Conservation (phyloP, 2,113 vertebrate genomes). For the Spheniscus mendiculus region DNA sequence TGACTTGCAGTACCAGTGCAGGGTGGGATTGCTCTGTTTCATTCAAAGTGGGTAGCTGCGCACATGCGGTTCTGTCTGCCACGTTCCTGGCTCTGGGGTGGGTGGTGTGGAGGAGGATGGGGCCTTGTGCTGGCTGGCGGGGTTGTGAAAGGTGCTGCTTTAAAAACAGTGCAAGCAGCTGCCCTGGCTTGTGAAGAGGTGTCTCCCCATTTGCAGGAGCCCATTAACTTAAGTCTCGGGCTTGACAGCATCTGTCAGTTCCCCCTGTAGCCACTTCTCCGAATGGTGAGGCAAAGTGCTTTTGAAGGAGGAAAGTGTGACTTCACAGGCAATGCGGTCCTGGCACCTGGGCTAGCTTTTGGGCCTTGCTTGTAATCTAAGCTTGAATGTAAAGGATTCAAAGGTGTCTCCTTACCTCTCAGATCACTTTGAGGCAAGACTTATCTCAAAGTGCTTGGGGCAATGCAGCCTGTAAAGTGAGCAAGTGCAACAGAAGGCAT, state of each 20-base stretch:
- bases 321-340: not conserved
- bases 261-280: not conserved
- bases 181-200: not conserved
- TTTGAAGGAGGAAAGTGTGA: not conserved
- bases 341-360: not conserved
- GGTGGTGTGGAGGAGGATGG: not conserved
- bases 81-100: not conserved
- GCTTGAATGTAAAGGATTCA: not conserved
- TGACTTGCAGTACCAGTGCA: not conserved
- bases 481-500: not conserved
- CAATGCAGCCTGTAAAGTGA: not conserved
- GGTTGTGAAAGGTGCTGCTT: not conserved
- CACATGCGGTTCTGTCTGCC: accelerated
- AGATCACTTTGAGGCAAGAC: constrained; percentile 18
- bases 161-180: not conserved
- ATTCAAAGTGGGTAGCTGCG: not conserved
- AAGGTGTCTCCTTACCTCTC: not conserved
- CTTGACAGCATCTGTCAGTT: not conserved
- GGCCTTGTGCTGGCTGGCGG: not conserved
- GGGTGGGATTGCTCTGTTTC: not conserved
- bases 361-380: constrained; percentile 1
- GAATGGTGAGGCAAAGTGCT: not conserved
- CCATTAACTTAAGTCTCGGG: not conserved
- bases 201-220: not conserved
- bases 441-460: not conserved